Conservation (phyloP, 1,140 invertebrate genomes). For the Nomia melanderi region DNA sequence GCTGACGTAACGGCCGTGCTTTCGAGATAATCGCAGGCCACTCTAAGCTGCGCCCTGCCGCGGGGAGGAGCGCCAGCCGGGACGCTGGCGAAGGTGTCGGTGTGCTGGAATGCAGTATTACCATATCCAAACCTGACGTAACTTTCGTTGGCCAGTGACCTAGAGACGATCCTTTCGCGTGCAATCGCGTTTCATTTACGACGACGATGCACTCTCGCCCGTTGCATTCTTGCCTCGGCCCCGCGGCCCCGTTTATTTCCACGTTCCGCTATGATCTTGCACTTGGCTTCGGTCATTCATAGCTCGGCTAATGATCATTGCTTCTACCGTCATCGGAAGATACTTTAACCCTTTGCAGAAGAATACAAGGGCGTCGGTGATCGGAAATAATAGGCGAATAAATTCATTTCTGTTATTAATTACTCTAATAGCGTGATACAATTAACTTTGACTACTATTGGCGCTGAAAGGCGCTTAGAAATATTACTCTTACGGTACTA, state of each 20-base stretch:
- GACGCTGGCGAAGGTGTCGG: slow-evolving; percentile 64
- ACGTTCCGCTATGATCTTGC: neutral
- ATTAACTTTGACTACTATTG: too few relatives aligned
- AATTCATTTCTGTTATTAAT: too few relatives aligned
- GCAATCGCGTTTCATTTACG: slow-evolving; percentile 58
- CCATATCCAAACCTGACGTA: slow-evolving; percentile 74
- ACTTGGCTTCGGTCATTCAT: neutral
- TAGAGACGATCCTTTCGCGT: slow-evolving; percentile 72
- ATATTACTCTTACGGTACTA: too few relatives aligned
- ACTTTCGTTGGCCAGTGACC: slow-evolving; percentile 74
- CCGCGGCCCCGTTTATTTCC: neutral
- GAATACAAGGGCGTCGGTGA: too few relatives aligned
- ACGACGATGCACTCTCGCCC: slow-evolving; percentile 21
- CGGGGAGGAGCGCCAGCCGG: slow-evolving; percentile 33
- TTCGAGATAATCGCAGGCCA: slow-evolving; percentile 58
- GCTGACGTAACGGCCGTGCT: slow-evolving; percentile 52
- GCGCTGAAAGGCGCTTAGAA: too few relatives aligned
- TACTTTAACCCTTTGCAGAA: too few relatives aligned
- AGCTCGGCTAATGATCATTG: too few relatives aligned
- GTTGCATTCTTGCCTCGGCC: neutral
- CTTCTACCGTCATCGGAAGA: too few relatives aligned
- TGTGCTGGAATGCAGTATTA: slow-evolving; percentile 72
- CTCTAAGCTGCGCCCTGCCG: slow-evolving; percentile 50
- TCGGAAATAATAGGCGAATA: too few relatives aligned
- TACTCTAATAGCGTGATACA: too few relatives aligned